phyloP scores from a whole-genome alignment of 2,113 vertebrate genomes.

The Morone chrysops region DNA sequence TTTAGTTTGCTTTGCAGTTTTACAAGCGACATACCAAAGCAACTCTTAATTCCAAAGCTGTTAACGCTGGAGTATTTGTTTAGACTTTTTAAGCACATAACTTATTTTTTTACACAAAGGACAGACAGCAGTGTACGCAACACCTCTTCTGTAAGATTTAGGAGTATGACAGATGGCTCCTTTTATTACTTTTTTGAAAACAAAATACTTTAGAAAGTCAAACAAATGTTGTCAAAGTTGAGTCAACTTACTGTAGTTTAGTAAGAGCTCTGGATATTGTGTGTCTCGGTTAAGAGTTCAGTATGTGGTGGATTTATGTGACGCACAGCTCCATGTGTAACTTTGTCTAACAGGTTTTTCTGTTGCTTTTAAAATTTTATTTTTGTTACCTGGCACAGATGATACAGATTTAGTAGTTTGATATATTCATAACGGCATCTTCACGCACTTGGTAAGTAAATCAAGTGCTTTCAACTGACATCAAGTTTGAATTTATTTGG shows the following conservation, averaged over 20 bases:
- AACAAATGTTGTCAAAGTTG: not conserved
- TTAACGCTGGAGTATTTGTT: not conserved
- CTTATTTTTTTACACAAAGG: not conserved
- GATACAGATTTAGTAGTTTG: not conserved
- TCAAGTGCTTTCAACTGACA: constrained; percentile 10
- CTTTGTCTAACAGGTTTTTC: not conserved
- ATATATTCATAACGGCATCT: not conserved
- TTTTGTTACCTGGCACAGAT: not conserved
- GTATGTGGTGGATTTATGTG: not conserved
- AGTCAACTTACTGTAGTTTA: not conserved
- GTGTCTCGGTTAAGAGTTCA: not conserved
- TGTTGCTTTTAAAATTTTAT: not conserved
- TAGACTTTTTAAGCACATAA: not conserved
- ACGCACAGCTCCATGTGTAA: not conserved
- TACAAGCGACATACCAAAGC: not conserved
- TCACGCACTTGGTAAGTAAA: not conserved
- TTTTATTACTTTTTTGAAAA: not conserved
- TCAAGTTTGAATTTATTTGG: not conserved
- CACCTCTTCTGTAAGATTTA: not conserved
- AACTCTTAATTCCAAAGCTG: not conserved
- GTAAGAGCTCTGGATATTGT: not conserved
- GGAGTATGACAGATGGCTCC: not conserved
- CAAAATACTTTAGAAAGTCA: not conserved
- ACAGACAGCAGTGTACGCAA: not conserved
- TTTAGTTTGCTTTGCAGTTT: constrained; percentile 15